Evolutionary conservation across 2,113 vertebrate genomes (phyloP).

Genomic region (Oxygymnocypris stewartii): DNA sequence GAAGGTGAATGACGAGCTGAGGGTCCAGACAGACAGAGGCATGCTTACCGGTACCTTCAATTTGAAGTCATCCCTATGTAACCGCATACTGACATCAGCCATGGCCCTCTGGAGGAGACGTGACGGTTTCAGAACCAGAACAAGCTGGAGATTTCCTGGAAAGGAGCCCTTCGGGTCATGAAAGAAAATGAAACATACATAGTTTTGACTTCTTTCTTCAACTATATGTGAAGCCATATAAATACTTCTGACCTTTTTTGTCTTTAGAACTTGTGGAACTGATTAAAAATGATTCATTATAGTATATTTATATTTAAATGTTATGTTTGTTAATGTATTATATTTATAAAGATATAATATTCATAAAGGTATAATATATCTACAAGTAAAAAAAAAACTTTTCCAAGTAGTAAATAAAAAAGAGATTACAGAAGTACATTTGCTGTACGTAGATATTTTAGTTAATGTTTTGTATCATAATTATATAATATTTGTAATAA

Average conservation of each 20-base stretch:
- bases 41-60: conserved; percentile 96
- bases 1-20: background rate
- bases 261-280: background rate
- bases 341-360: background rate
- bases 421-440: no score
- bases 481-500: no score
- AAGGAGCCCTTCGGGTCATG: conserved; percentile 83
- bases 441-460: no score
- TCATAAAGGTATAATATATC: background rate
- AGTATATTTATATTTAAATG: background rate
- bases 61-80: conserved; percentile 94
- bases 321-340: background rate
- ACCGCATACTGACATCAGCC: conserved; percentile 89
- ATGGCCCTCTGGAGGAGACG: conserved; percentile 88
- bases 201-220: background rate
- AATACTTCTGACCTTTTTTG: background rate
- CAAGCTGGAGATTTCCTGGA: conserved; percentile 91
- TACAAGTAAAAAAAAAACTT: no score
- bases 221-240: background rate
- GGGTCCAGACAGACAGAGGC: conserved; percentile 22
- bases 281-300: background rate
- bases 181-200: background rate
- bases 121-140: conserved; percentile 89
- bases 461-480: no score
- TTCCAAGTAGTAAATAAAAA: no score